A percentile compares a stretch with the other conserved stretches of the same genome.
phyloP scores from a whole-genome alignment of 2,888 invertebrate genomes.

The Chloroclysta siterata region DNA sequence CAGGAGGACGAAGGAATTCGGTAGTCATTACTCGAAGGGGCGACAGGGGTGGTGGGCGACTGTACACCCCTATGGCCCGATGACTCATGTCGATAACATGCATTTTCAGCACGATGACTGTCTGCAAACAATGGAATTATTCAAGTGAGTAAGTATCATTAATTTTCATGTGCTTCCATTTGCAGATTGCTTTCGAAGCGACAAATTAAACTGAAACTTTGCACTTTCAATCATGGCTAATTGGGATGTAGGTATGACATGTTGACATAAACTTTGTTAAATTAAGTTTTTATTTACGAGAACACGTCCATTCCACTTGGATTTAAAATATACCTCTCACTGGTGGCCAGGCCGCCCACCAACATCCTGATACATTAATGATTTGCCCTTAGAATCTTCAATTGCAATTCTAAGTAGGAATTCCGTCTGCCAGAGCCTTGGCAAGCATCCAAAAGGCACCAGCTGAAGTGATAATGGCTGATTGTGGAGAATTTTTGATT shows the following conservation, averaged over 20 bases:
- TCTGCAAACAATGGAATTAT: conserved; percentile 26
- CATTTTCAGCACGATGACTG: conserved; percentile 48
- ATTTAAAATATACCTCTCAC: not conserved
- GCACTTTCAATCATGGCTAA: conserved; percentile 27
- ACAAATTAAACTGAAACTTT: conserved; percentile 21
- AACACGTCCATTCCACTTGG: not conserved
- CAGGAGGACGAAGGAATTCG: conserved; percentile 50
- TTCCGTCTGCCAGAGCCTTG: conserved; percentile 13
- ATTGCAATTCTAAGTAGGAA: conserved; percentile 15
- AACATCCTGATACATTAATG: conserved; percentile 16
- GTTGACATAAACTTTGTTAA: conserved; percentile 13
- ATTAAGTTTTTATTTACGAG: conserved; percentile 20
- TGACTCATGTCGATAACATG: conserved; percentile 56
- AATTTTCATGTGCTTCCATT: conserved; percentile 30
- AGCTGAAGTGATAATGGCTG: conserved; percentile 24
- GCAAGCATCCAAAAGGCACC: conserved; percentile 28
- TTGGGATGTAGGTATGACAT: conserved; percentile 9
- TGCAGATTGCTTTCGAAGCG: conserved; percentile 29
- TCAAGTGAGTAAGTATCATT: conserved; percentile 44
- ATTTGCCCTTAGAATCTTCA: conserved; percentile 10
- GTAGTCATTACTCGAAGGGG: conserved; percentile 56
- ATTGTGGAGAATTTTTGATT: conserved; percentile 21
- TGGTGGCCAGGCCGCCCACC: conserved; percentile 2
- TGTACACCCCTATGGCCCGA: conserved; percentile 29
- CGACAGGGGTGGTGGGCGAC: conserved; percentile 36